Percentiles rank a stretch among this genome's conserved stretches.
Conservation (phyloP, 2,888 invertebrate genomes). For the Carterocephalus palaemon region DNA sequence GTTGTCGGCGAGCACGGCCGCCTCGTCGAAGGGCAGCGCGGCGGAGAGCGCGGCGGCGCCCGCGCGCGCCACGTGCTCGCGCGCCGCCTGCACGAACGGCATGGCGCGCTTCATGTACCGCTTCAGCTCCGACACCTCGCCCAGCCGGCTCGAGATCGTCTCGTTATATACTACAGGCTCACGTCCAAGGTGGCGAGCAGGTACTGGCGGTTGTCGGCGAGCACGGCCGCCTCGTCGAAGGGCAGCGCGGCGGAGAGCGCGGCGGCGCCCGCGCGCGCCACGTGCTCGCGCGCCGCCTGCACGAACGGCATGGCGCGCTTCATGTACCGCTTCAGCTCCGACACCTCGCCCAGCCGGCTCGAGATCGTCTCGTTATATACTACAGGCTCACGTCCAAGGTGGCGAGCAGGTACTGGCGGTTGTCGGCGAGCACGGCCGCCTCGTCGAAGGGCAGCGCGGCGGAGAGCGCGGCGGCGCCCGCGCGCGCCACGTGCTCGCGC, state of each 20-base stretch:
- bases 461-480: constrained; percentile 88
- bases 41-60: constrained; percentile 90
- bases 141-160: too few species aligned
- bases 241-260: too few species aligned
- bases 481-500: constrained; percentile 87
- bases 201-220: too few species aligned
- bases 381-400: constrained; percentile 92
- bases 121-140: constrained; percentile 86
- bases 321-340: too few species aligned
- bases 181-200: too few species aligned
- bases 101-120: constrained; percentile 98
- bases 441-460: constrained; percentile 94
- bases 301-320: too few species aligned
- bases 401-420: constrained; percentile 87
- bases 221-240: too few species aligned
- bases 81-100: constrained; percentile 97
- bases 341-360: too few species aligned
- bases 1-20: constrained; percentile 86
- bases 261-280: too few species aligned
- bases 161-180: too few species aligned
- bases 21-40: constrained; percentile 93
- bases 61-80: constrained; percentile 86
- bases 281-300: too few species aligned
- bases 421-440: constrained; percentile 85
- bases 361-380: too few species aligned